Base-by-base conservation (phyloP, 2,113 vertebrate species). In the Pachypanchax playfairii region DNA sequence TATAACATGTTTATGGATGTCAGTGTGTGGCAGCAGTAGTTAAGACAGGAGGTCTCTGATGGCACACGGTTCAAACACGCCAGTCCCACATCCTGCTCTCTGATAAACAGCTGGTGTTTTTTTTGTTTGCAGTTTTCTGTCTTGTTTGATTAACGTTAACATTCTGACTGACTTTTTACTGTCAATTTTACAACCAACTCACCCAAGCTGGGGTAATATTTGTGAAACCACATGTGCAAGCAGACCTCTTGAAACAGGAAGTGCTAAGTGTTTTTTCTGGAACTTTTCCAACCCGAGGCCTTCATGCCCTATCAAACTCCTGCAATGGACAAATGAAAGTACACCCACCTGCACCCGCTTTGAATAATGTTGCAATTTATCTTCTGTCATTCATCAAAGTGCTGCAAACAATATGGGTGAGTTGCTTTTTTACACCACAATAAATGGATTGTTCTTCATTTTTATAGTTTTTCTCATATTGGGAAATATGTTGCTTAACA, bases 241-340 rank as follows among this genome's bases (percentile, higher is more conserved):
- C 57, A 29, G 47, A 12, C 21, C 13, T 6, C 55, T 25, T 80
- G 14, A 35, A 77, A 85, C 65, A 80, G 87, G 85, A 90, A 80
- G 83, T 41, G 62, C 5, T 71, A 49, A 65, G 42, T 81, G 5
- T 83, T 52, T 59, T 64, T 35, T 69, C 25, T 46, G 59, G 48
- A 79, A 84, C 82, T 72, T 76, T 83, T 81, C 82, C 56, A 71
- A 57, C 71, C 73, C 53, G 47, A 13, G 25, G 47, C 28, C 65
- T 44, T 29, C 48, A 62, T 58, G 69, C 38, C 48, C 42, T 49
- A 47, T 72, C 50, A 0, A 35, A 42, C 43, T 35, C 41, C 18
- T 47, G 4, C 60, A 38, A 57, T 25, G 5, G 20, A 51, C 22
- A 56, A 38, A 35, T 28, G 17, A 50, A 74, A 65, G 72, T 20